Evolutionary conservation across 2,888 invertebrate genomes (phyloP), one percentile per base, ranked within the genome.

Genomic region (Temnothorax ravouxi): DNA sequence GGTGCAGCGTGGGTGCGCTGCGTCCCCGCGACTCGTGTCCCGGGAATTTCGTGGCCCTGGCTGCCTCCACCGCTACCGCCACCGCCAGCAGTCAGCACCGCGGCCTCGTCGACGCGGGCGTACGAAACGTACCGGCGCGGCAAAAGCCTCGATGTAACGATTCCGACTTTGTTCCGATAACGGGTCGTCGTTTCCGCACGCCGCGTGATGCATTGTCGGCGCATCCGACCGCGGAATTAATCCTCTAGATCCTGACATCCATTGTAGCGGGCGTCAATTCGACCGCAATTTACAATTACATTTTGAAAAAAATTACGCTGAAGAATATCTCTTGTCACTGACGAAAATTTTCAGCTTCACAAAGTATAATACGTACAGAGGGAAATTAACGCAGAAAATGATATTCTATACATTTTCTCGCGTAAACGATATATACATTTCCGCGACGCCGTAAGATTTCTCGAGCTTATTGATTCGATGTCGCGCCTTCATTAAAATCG

Each of bases 21-120:
- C 88, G 81, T 83, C 84, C 81, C 76, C 86, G 84, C 86, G 67
- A 86, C 72, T 85, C 79, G 86, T 71, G 59, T 80, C 89, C 88
- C 87, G 89, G 89, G 87, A 75, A 89, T 89, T 80, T 62, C 61
- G 84, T 61, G 69, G 76, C 76, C 69, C 74, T 41, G 25, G 66
- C 79, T 34, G 44, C 71, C 47, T 54, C 61, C 66, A 21, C 69
- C 66, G 41, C 50, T 61, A 21, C 52, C 52, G 15, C 8, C 54
- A 2, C 66, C 11, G 11, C 47, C 61, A 29, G 29, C 29, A 29
- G 56, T n/a, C 47, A 21, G 15, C 38, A 18, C n/a, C 29, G 56
- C 56, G 29, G n/a, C 44, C 59, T 61, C 59, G 61, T 8, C 75
- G 75, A 76, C 75, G 67, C 64, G 81, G 67, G 59, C 66, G 75